Conservation (phyloP, 1,140 invertebrate genomes). For the Drosophila sp. region DNA sequence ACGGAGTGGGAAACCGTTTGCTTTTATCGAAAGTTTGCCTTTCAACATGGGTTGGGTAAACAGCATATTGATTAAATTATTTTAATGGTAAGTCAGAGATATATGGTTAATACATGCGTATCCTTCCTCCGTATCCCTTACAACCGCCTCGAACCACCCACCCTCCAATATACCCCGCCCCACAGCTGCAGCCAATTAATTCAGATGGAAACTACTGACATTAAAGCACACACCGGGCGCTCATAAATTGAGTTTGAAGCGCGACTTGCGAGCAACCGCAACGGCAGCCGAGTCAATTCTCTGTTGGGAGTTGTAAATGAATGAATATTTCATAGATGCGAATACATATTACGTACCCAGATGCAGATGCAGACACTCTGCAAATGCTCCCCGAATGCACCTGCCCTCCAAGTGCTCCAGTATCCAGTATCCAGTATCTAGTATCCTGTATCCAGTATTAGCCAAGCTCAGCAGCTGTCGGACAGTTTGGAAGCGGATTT, state of each 20-base stretch:
- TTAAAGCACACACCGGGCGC: slow-evolving; percentile 81
- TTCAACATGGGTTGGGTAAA: slow-evolving; percentile 49
- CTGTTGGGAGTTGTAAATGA: slow-evolving; percentile 74
- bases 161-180: too few relatives aligned
- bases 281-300: slow-evolving; percentile 65
- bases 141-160: too few relatives aligned
- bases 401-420: slow-evolving; percentile 41
- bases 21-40: slow-evolving; percentile 64
- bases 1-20: slow-evolving; percentile 34
- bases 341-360: slow-evolving; percentile 51
- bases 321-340: slow-evolving; percentile 80
- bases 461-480: slow-evolving; percentile 17
- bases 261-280: slow-evolving; percentile 34
- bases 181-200: slow-evolving; percentile 69
- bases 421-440: slow-evolving; percentile 31
- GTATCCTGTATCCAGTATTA: slow-evolving; percentile 31
- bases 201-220: slow-evolving; percentile 80
- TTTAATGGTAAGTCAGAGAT: slow-evolving; percentile 75
- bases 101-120: slow-evolving; percentile 67
- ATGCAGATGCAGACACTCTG: slow-evolving; percentile 65
- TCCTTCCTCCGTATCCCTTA: slow-evolving; percentile 17
- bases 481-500: slow-evolving; percentile 22
- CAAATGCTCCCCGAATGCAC: slow-evolving; percentile 32
- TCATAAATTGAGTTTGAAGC: slow-evolving; percentile 73
- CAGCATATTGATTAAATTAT: slow-evolving; percentile 82